Base-by-base conservation (phyloP, 2,797 vertebrate species). In the Alcedo atthis region DNA sequence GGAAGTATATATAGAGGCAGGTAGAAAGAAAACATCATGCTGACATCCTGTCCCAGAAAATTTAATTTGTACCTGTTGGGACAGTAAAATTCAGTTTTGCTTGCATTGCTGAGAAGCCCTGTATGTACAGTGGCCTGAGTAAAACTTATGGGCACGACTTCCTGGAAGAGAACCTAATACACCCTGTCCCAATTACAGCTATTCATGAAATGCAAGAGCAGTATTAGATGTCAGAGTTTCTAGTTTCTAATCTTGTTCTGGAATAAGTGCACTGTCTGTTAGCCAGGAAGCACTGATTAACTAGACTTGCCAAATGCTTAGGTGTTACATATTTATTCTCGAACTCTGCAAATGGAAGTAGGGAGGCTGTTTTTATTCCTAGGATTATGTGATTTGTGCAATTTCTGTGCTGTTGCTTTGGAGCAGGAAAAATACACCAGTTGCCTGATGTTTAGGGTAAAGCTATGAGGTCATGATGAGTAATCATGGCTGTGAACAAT, bases 101-200 rank as follows among this genome's bases (percentile, higher is more conserved):
- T 88, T 46, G 43, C 13, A 16, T 12, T 82, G n/a, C 45, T 89
- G 49, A 68, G 53, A 30, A 54, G 30, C 67, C 61, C 73, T 57
- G 64, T 22, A n/a, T 26, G 40, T 81, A 48, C 51, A 71, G 49
- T 59, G 45, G 48, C 53, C 30, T 82, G 43, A 83, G 16, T 70
- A 76, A 89, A 87, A n/a, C 22, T 10, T 55, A 42, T 59, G 13
- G 64, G 15, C 40, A 30, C 66, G 40, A 55, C 14, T 61, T 94
- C 51, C 35, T 91, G 77, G 70, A 87, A 87, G 40, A 93, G 40
- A 85, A 76, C 51, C 64, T 79, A 49, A 76, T 74, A 57, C 35
- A 26, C 11, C 5, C 32, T 89, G 78, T 92, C 75, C 57, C 26
- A 80, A 20, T 95, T 93, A 95, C 67, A 91, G 71, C 78, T 88